Base-by-base conservation (phyloP, 2,113 vertebrate genomes). In the Thalassoma bifasciatum region DNA sequence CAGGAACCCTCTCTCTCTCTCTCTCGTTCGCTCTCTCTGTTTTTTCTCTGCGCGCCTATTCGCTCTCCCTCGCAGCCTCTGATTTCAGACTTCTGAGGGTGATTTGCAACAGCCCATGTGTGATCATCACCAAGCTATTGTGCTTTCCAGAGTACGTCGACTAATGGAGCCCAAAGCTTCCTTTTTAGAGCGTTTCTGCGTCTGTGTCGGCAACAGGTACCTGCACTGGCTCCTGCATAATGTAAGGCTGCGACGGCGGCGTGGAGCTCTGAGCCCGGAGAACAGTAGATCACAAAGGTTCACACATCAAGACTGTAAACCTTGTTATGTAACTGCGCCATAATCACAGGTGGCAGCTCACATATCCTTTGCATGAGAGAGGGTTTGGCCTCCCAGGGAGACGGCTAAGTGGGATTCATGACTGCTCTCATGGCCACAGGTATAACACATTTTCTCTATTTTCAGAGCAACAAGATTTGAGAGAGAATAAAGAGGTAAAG, bases 341-440 rank as follows among this genome's bases (percentile, higher is more conserved):
- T 85, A 83, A 86, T 89, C 89, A 89, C 88, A 92, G 91, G 89
- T 91, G 88, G 85, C 83, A 72, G 84, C 75, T 84, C 77, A 81
- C 77, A 80, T 87, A 83, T 86, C 81, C 57, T 81, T 77, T 88
- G 73, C 83, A 81, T 86, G 87, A 86, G 74, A 86, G 87, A 82
- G 68, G 86, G 79, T 82, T 88, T 81, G 79, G 65, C 77, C 85
- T 86, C 80, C 83, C 63, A 76, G 79, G 52, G 85, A 86, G 80
- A 81, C 44, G 60, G 67, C 51, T 84, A 83, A 88, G 84, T 89
- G 76, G 71, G 78, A 86, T 84, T 63, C 60, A 76, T 56, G 84
- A 60, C 66, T 19, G 89, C 90, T 89, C 76, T 86, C 86, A 88
- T 90, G 86, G 81, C 84, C 89, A 91, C 87, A 88, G 83, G 73